phyloP scores from a whole-genome alignment of 2,888 invertebrate species.

The Lasioglossum pauxillum region DNA sequence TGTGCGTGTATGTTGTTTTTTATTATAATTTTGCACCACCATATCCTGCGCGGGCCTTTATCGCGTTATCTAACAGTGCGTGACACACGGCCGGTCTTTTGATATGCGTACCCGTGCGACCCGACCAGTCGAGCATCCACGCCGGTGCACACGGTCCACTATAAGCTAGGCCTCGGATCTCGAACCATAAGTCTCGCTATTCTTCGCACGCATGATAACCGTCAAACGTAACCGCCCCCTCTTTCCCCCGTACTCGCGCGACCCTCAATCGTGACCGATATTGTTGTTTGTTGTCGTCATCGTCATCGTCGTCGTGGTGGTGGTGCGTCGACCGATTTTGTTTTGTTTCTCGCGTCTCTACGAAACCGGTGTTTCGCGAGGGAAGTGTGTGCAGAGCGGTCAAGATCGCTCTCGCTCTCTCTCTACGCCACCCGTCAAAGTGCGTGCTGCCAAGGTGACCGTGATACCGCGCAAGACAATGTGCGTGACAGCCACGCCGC shows the following conservation, averaged over 20 bases:
- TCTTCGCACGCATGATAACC: slow-evolving; percentile 23
- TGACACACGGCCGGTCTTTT: neutral
- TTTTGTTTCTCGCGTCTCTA: neutral
- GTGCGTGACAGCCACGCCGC: slow-evolving; percentile 81
- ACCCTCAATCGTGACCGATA: slow-evolving; percentile 42
- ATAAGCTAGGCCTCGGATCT: slow-evolving; percentile 55
- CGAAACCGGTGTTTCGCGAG: neutral
- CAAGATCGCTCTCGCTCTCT: neutral
- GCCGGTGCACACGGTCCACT: slow-evolving; percentile 36
- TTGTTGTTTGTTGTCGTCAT: neutral
- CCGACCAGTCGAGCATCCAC: slow-evolving; percentile 13
- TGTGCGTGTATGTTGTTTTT: slow-evolving; percentile 2
- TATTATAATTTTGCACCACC: neutral
- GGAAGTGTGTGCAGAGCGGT: slow-evolving; percentile 30
- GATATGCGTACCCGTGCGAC: slow-evolving; percentile 22
- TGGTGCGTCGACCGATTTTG: neutral
- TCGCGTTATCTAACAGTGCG: neutral
- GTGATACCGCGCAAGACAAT: slow-evolving; percentile 71
- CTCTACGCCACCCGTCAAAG: slow-evolving; percentile 40
- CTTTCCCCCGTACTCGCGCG: neutral
- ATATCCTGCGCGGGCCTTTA: neutral
- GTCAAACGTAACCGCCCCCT: neutral
- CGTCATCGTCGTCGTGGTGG: neutral
- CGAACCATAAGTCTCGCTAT: slow-evolving; percentile 18
- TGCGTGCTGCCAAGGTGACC: slow-evolving; percentile 63